Evolutionary conservation across 1,140 invertebrate genomes (phyloP).

Genomic region (Euwallacea similis): DNA sequence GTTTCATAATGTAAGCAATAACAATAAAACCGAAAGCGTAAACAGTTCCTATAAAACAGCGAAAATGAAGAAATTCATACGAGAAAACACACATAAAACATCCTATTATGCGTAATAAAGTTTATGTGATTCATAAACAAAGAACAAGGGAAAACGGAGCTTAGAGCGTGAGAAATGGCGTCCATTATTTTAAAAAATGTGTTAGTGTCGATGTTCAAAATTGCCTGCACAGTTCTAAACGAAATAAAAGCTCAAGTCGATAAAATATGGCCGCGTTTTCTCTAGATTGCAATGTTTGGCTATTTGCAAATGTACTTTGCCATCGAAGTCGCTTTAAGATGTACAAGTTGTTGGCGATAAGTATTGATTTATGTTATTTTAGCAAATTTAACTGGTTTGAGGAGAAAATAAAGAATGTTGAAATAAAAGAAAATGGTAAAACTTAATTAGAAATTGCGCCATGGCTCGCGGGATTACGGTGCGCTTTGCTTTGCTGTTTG

Average conservation of each 20-base stretch:
- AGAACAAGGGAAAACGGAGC: slow-evolving; percentile 14
- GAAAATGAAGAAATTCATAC: slow-evolving; percentile 9
- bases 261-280: slow-evolving; percentile 12
- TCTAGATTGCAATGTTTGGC: slow-evolving; percentile 12
- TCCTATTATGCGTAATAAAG: slow-evolving; percentile 31
- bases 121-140: slow-evolving; percentile 31
- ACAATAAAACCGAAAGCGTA: too few relatives aligned
- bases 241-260: slow-evolving; percentile 20
- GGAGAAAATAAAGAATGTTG: too few relatives aligned
- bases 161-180: slow-evolving; percentile 21
- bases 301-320: slow-evolving; percentile 12
- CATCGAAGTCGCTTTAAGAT: slow-evolving; percentile 6
- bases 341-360: slow-evolving; percentile 4
- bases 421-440: too few relatives aligned
- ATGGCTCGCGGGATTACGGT: too few relatives aligned
- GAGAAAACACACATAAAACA: slow-evolving; percentile 25
- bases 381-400: too few relatives aligned
- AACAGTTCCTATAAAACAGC: not conserved
- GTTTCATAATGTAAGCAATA: too few relatives aligned
- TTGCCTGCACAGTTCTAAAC: slow-evolving; percentile 21
- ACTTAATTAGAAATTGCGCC: too few relatives aligned
- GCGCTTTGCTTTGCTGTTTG: too few relatives aligned
- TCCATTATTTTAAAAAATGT: slow-evolving; percentile 28
- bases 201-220: slow-evolving; percentile 29
- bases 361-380: too few relatives aligned